Evolutionary conservation across 2,797 vertebrate species (phyloP).

Genomic region (Serranus cabrilla): DNA sequence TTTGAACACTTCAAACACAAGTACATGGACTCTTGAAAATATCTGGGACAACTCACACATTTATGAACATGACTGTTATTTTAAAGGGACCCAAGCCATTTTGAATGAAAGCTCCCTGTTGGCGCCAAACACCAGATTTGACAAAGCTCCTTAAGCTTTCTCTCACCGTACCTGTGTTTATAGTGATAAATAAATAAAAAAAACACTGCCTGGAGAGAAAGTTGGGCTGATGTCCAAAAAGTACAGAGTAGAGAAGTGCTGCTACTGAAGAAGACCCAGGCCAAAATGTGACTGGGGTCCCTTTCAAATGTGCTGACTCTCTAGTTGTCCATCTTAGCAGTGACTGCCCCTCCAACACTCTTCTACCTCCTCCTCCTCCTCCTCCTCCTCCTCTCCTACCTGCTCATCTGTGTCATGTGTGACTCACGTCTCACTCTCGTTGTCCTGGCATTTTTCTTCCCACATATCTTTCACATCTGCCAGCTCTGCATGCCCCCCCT

Average conservation of each 20-base stretch:
- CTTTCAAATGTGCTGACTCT: slow-evolving; percentile 83
- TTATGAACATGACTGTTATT: slow-evolving; percentile 65
- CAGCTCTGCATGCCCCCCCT: slow-evolving; percentile 82
- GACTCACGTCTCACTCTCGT: slow-evolving; percentile 78
- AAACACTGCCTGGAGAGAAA: slow-evolving; percentile 25
- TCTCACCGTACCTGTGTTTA: slow-evolving; percentile 35
- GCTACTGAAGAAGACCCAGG: slow-evolving; percentile 46
- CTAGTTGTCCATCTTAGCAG: slow-evolving; percentile 83
- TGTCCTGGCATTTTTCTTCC: slow-evolving; percentile 77
- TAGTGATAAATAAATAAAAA: slow-evolving; percentile 8
- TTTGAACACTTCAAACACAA: slow-evolving; percentile 54
- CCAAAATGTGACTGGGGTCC: slow-evolving; percentile 83
- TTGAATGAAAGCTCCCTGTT: slow-evolving; percentile 45
- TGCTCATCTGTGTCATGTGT: slow-evolving; percentile 84
- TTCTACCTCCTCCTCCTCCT: slow-evolving; percentile 12
- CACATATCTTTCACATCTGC: slow-evolving; percentile 75
- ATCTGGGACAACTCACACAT: slow-evolving; percentile 67
- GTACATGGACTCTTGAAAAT: slow-evolving; percentile 49
- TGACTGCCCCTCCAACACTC: slow-evolving; percentile 61
- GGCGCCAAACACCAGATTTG: slow-evolving; percentile 35
- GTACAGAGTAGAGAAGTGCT: slow-evolving; percentile 45
- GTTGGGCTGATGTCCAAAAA: slow-evolving; percentile 26
- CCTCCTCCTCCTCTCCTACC: slow-evolving; percentile 48
- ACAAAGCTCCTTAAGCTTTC: slow-evolving; percentile 33
- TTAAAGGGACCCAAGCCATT: slow-evolving; percentile 85